Evolutionary conservation across 2,113 vertebrate species (phyloP).

Genomic region (Blennius ocellaris): DNA sequence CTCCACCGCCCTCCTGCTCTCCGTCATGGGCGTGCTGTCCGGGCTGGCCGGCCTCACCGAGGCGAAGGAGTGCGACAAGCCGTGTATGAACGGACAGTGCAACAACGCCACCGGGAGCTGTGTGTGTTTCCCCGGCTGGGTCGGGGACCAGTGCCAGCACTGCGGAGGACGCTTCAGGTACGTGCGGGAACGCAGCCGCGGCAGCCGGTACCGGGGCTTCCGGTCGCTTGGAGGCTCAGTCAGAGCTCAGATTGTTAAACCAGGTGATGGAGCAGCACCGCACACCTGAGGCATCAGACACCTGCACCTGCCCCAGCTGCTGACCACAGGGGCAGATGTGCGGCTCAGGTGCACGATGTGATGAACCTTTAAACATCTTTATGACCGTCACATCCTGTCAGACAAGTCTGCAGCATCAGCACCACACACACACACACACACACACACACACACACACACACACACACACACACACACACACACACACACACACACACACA

Average conservation of each 20-base stretch:
- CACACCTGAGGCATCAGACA: too few relatives aligned
- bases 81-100: constrained; percentile 92
- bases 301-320: background rate
- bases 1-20: constrained; percentile 69
- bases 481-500: too few relatives aligned
- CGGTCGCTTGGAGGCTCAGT: background rate
- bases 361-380: too few relatives aligned
- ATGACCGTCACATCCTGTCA: too few relatives aligned
- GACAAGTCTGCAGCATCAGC: too few relatives aligned
- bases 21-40: constrained; percentile 63
- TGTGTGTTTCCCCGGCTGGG: constrained; percentile 92
- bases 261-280: too few relatives aligned
- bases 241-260: too few relatives aligned
- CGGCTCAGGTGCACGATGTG: too few relatives aligned
- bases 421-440: too few relatives aligned
- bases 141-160: constrained; percentile 97
- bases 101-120: constrained; percentile 87
- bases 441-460: too few relatives aligned
- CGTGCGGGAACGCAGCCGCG: background rate
- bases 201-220: background rate
- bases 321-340: too few relatives aligned
- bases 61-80: constrained; percentile 93
- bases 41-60: constrained; percentile 76
- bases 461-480: too few relatives aligned
- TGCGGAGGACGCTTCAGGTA: constrained; percentile 97